Conservation (phyloP, 2,113 vertebrate genomes). For the Cathartes aura region DNA sequence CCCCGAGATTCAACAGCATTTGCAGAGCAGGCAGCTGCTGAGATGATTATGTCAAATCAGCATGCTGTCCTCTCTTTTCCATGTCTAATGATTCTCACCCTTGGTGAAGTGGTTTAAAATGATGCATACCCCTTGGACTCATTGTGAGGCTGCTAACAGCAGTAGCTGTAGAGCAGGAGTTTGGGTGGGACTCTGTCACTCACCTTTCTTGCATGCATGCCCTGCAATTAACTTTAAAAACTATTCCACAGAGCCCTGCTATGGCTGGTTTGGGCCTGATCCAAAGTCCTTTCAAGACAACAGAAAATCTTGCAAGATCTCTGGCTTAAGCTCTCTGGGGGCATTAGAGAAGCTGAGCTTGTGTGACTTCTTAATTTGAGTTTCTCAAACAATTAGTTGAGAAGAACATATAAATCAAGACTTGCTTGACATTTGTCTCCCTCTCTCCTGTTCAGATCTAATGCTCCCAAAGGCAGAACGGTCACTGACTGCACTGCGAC, state of each 20-base stretch:
- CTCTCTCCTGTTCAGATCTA: background rate
- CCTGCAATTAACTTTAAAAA: slow-evolving; percentile 5
- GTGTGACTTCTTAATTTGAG: slow-evolving; percentile 11
- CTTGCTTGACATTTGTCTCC: background rate
- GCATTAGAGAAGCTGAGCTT: background rate
- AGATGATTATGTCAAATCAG: slow-evolving; percentile 52
- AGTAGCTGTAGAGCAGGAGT: background rate
- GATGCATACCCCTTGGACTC: background rate
- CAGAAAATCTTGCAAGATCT: background rate
- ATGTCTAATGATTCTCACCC: slow-evolving; percentile 24
- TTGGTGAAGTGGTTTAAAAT: slow-evolving; percentile 21
- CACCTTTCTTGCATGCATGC: background rate
- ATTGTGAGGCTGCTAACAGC: background rate
- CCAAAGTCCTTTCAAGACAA: slow-evolving; percentile 22
- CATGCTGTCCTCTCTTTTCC: slow-evolving; percentile 19
- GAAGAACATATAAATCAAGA: background rate
- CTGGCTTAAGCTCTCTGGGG: background rate
- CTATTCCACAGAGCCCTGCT: background rate
- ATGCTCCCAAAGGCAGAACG: background rate
- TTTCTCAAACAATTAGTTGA: slow-evolving; percentile 2
- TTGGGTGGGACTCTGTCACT: background rate
- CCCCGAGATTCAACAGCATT: background rate
- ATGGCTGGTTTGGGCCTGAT: background rate
- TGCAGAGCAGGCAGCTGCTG: slow-evolving; percentile 43
- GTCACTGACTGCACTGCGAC: background rate